Conservation (phyloP, 2,113 vertebrate species). For the Eudorcas thomsonii region DNA sequence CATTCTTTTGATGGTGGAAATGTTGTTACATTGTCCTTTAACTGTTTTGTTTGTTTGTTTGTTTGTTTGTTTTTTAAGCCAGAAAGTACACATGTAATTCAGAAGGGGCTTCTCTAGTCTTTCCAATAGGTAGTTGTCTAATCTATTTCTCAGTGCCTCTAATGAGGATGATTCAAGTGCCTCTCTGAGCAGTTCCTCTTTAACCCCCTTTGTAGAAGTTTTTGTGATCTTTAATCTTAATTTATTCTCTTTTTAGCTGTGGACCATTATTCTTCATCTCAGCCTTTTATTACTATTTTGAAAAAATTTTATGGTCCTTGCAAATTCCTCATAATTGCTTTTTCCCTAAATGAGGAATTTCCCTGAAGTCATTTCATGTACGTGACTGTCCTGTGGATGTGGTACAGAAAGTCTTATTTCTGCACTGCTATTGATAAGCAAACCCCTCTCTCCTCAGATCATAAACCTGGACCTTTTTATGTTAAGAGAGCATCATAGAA, state of each 20-base stretch:
- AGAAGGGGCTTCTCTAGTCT: not conserved
- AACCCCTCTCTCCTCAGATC: not conserved
- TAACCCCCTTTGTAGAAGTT: not conserved
- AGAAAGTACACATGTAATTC: not conserved
- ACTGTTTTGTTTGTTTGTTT: not conserved
- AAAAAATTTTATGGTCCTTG: not conserved
- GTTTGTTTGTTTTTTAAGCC: not conserved
- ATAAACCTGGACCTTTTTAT: not conserved
- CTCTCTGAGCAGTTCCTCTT: not conserved
- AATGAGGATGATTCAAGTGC: not conserved
- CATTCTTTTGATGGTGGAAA: not conserved
- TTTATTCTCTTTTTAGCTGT: conserved; percentile 18
- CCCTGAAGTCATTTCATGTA: not conserved
- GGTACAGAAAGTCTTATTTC: not conserved
- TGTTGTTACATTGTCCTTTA: not conserved
- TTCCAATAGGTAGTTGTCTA: not conserved
- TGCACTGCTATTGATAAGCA: not conserved
- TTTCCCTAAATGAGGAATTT: not conserved
- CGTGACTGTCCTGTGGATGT: not conserved
- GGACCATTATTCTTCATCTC: not conserved
- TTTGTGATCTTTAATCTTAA: not conserved
- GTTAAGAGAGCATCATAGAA: not conserved
- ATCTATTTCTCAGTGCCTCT: not conserved
- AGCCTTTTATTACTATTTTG: not conserved
- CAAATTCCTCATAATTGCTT: not conserved